These are phyloP conservation scores for Tipula unca DNA, from an alignment of 2,888 invertebrate species.

Conservation along the genomic window DNA sequence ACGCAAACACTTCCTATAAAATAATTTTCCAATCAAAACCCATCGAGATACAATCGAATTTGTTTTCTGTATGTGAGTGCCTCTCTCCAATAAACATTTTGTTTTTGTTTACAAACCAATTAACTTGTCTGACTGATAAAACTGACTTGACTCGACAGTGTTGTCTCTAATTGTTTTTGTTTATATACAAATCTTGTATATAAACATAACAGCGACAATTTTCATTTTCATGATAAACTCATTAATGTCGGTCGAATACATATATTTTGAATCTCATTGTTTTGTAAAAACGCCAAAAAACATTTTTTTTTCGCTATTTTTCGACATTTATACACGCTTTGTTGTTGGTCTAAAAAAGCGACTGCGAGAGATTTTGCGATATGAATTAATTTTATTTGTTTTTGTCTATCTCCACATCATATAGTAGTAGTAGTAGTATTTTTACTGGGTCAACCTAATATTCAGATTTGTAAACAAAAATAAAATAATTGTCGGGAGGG, in stretches of 20 bases:
- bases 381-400: not conserved
- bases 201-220: not conserved
- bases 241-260: not conserved
- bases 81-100: not conserved
- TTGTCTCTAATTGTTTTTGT: not conserved
- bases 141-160: not conserved
- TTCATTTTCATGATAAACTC: not conserved
- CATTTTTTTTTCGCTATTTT: not conserved
- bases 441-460: not conserved
- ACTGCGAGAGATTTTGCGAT: not conserved
- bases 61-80: too few species aligned
- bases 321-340: not conserved
- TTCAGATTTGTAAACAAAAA: not conserved
- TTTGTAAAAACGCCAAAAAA: not conserved
- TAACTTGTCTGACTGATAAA: not conserved
- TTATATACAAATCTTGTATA: not conserved
- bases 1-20: not conserved
- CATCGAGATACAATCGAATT: not conserved
- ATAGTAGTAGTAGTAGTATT: not conserved
- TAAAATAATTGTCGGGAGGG: not conserved
- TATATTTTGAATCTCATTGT: not conserved
- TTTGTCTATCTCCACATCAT: not conserved
- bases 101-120: not conserved
- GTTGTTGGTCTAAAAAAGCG: not conserved
- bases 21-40: not conserved